These are phyloP conservation scores for Tringa solitaria DNA, from an alignment of 2,113 vertebrate species.

Conservation along the genomic window DNA sequence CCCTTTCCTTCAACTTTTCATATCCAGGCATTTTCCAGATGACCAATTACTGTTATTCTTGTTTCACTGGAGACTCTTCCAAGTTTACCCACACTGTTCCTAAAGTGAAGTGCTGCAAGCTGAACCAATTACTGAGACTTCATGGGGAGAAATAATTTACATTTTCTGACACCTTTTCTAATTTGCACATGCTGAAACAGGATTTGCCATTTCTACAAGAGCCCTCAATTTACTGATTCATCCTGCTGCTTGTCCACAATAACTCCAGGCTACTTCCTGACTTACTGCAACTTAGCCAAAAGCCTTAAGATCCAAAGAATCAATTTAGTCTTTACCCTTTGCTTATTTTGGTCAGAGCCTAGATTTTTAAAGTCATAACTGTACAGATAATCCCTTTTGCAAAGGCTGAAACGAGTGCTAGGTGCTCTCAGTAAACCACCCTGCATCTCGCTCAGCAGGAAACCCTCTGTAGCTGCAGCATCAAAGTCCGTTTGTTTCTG, in stretches of 20 bases:
- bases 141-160: not conserved
- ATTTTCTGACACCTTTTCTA: not conserved
- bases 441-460: not conserved
- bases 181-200: not conserved
- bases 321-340: too few species aligned
- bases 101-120: not conserved
- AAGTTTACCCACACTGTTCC: not conserved
- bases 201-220: not conserved
- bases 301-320: not conserved
- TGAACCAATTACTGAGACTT: not conserved
- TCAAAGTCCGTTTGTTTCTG: not conserved
- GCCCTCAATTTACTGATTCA: not conserved
- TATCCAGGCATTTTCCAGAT: not conserved
- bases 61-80: not conserved
- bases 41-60: not conserved
- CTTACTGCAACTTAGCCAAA: not conserved
- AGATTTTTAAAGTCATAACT: too few species aligned
- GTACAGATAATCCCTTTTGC: not conserved
- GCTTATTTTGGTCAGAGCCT: too few species aligned
- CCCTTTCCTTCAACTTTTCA: not conserved
- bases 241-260: not conserved
- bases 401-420: not conserved
- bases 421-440: not conserved
- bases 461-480: not conserved
- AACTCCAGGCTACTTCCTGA: not conserved